A percentile compares a stretch with the other conserved stretches of the same genome.
phyloP scores from a whole-genome alignment of 2,113 vertebrate genomes.

The Verasper variegatus region DNA sequence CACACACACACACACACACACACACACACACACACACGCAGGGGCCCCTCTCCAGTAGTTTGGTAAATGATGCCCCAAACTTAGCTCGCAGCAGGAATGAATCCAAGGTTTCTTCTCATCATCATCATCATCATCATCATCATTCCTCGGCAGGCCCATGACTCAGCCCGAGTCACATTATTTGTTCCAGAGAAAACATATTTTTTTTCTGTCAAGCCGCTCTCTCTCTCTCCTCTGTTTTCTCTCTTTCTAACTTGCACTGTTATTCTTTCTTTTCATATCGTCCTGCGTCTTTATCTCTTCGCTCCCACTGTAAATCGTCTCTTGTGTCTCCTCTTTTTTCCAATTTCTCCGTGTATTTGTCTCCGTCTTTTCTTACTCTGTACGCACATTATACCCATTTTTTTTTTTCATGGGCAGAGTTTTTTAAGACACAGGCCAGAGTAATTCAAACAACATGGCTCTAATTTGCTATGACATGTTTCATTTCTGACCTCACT shows the following conservation, averaged over 20 bases:
- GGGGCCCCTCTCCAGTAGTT: conserved; percentile 81
- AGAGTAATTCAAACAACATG: conserved; percentile 86
- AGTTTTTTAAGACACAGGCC: conserved; percentile 72
- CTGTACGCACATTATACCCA: conserved; percentile 53
- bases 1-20: too few species aligned
- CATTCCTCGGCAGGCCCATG: conserved; percentile 82
- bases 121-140: conserved; percentile 77
- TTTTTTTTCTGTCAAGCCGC: conserved; percentile 68
- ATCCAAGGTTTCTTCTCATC: conserved; percentile 81
- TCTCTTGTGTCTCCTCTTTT: conserved; percentile 31
- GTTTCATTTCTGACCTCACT: conserved; percentile 86
- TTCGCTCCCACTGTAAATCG: conserved; percentile 58
- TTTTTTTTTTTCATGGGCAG: conserved; percentile 35
- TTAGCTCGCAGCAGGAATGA: conserved; percentile 80
- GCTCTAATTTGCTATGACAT: conserved; percentile 87
- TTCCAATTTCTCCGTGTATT: conserved; percentile 1
- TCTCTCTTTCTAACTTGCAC: conserved; percentile 49
- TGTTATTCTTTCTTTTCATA: conserved; percentile 71
- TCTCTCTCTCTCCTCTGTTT: conserved; percentile 54
- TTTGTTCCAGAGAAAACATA: conserved; percentile 87
- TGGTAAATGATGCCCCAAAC: conserved; percentile 86
- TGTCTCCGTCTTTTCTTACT: conserved; percentile 44
- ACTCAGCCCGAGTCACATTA: conserved; percentile 84
- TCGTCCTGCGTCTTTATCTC: conserved; percentile 56
- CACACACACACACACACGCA: conserved; percentile 43